These are phyloP conservation scores for Axinella damicornis DNA, from an alignment of 37 sponge, comb jelly and placozoan genomes.

Conservation along the genomic window DNA sequence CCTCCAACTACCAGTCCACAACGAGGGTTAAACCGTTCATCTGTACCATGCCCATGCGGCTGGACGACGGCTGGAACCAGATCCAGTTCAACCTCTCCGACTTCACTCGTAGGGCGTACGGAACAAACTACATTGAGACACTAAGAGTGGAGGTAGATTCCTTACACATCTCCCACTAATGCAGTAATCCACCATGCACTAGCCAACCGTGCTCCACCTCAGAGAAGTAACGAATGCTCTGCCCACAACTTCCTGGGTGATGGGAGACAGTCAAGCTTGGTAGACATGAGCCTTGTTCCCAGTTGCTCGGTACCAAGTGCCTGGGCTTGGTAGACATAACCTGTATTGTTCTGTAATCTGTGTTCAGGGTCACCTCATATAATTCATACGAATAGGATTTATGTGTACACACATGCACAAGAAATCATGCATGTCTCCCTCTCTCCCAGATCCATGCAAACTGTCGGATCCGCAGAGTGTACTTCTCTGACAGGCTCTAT, in stretches of 20 bases:
- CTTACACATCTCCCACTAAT: no score
- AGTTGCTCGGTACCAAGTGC: no score
- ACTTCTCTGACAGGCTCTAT: slow-evolving; percentile 97
- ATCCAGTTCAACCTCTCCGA: slow-evolving; percentile 99
- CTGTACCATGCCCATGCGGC: slow-evolving; percentile 99
- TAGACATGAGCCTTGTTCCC: no score
- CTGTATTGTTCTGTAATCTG: no score
- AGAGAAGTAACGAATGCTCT: no score
- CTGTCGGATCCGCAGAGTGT: slow-evolving; percentile 97
- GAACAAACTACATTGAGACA: slow-evolving; percentile 99
- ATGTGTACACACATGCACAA: no score
- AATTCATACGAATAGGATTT: no score
- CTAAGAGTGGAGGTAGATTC: slow-evolving; percentile 88
- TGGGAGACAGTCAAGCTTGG: no score
- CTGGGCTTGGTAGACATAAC: no score
- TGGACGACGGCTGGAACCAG: slow-evolving; percentile 99
- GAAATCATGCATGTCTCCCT: neutral
- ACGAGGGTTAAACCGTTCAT: slow-evolving; percentile 99
- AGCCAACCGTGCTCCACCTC: no score
- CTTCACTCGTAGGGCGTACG: slow-evolving; percentile 98
- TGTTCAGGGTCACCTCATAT: neutral
- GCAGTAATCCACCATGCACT: no score
- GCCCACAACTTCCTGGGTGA: no score
- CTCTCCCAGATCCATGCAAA: slow-evolving; percentile 94
- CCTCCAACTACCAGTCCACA: slow-evolving; percentile 98